Evolutionary conservation across 1,140 invertebrate species (phyloP), one percentile per base, ranked within the genome.

Genomic region (Polypedilum vanderplanki): DNA sequence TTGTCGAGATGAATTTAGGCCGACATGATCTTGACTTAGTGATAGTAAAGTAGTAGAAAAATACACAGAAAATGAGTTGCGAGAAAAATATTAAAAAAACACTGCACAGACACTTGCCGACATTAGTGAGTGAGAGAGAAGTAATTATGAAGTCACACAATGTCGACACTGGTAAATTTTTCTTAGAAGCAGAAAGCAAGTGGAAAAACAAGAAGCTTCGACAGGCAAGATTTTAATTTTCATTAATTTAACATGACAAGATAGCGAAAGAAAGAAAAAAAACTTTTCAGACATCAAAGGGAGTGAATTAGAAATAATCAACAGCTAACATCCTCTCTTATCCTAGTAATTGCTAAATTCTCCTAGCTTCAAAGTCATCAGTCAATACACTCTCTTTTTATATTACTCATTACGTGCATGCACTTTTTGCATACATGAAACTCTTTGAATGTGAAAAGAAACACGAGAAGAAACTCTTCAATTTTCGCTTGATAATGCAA

Each of bases 11-110:
- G 65, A 70, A 70, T 70, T 70, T 70, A 70, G 65, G 65, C 65
- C 65, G 65, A 70, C 65, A 70, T 70, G 65, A 70, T 70, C 65
- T 70, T 70, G 65, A 70, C 65, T 70, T 57, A 57, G 46, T 57
- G 46, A 57, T 57, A 57, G 46, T 57, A 57, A 15, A 15, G 12
- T 57, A 57, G 12, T n/a, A 33, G 24, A 33, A 33, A 33, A 3
- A 33, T 33, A 33, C 24, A 33, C 5, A 33, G 24, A 33, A 33
- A 33, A 33, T 33, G 24, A 33, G 24, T 33, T 33, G 24, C 24
- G 24, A 33, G 24, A 33, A 33, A 33, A n/a, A n/a, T n/a, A n/a
- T n/a, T n/a, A n/a, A n/a, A n/a, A 33, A 33, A 33, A 33, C 5
- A 33, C 24, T 12, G 46, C 12, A 12, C 46, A 57, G 46, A 57